Evolutionary conservation across 92 coral and sea anemone species (phyloP).

Genomic region (Paramuricea clavata): DNA sequence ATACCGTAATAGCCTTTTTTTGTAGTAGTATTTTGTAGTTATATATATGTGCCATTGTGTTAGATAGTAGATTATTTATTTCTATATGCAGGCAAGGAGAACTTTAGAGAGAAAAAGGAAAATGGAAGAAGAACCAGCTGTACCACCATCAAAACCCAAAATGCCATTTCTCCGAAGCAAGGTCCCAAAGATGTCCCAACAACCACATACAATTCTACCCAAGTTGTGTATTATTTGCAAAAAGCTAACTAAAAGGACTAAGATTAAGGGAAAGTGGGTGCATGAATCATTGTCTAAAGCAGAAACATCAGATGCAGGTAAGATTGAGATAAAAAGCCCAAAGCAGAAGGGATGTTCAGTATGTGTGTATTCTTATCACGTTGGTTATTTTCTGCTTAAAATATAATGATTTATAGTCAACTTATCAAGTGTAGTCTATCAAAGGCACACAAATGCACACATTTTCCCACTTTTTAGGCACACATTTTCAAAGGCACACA

Average conservation of each 20-base stretch:
- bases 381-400: no score
- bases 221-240: slow-evolving; percentile 31
- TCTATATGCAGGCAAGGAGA: slow-evolving; percentile 29
- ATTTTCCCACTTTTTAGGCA: no score
- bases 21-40: neutral
- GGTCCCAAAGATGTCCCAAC: slow-evolving; percentile 23
- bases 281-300: slow-evolving; percentile 47
- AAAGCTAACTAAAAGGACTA: slow-evolving; percentile 32
- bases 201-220: slow-evolving; percentile 10
- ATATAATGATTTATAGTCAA: no score
- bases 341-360: slow-evolving; percentile 24
- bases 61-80: slow-evolving; percentile 2
- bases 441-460: no score
- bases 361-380: no score
- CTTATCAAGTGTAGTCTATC: no score
- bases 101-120: slow-evolving; percentile 28
- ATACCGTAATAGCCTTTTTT: no score
- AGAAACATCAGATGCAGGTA: slow-evolving; percentile 47
- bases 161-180: slow-evolving; percentile 32
- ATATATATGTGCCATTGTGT: neutral
- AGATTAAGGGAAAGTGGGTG: slow-evolving; percentile 32
- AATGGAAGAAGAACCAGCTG: slow-evolving; percentile 28
- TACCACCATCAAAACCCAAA: slow-evolving; percentile 16
- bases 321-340: slow-evolving; percentile 6
- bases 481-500: no score